Evolutionary conservation across 2,113 vertebrate genomes (phyloP).

Genomic region (Gymnarchus niloticus): DNA sequence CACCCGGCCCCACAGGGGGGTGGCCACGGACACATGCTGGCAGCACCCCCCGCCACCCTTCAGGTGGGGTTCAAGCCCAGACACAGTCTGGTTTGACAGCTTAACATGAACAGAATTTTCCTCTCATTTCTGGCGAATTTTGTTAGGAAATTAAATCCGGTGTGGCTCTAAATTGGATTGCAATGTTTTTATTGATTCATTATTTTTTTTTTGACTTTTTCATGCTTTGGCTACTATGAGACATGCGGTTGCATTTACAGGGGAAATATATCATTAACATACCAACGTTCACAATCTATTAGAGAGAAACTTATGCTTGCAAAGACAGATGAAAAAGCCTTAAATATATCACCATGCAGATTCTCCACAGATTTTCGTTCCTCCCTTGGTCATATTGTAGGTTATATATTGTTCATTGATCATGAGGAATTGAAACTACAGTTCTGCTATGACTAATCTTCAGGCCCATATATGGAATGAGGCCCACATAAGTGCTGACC

Average conservation of each 20-base stretch:
- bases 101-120: not conserved
- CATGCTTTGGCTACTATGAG: no score
- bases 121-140: not conserved
- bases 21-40: not conserved
- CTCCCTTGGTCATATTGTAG: not conserved
- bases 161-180: not conserved
- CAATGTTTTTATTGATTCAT: not conserved
- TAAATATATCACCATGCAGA: not conserved
- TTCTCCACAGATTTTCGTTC: not conserved
- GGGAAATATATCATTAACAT: not conserved
- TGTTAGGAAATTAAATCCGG: not conserved
- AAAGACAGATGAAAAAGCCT: not conserved
- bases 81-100: not conserved
- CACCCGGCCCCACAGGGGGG: not conserved
- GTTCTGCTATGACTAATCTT: not conserved
- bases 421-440: not conserved
- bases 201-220: not conserved
- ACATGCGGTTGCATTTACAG: not conserved
- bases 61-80: slow-evolving; percentile 3
- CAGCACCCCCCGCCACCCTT: not conserved
- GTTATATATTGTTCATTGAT: not conserved
- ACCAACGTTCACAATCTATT: not conserved
- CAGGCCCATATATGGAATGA: not conserved
- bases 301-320: not conserved
- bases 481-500: not conserved